A percentile compares a stretch with the other conserved stretches of the same genome.
Conservation (phyloP, 2,888 invertebrate species). For the Ochropacha duplaris region DNA sequence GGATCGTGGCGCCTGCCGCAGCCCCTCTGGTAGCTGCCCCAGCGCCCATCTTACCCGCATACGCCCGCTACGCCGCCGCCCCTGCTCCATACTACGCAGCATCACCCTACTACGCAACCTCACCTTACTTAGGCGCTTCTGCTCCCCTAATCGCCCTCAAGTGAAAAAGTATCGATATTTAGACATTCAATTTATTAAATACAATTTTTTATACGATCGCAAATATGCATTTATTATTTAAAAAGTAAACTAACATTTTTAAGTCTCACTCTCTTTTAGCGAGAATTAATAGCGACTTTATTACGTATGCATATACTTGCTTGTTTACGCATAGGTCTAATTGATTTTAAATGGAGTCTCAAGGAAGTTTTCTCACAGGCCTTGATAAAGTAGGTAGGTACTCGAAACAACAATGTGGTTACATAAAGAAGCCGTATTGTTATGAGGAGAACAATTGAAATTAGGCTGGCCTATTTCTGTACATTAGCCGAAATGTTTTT, state of each 20-base stretch:
- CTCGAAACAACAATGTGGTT: constrained; percentile 34
- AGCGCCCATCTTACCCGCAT: constrained; percentile 44
- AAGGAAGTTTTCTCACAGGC: constrained; percentile 47
- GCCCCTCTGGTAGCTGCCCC: constrained; percentile 27
- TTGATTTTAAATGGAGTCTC: constrained; percentile 41
- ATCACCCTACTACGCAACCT: constrained; percentile 26
- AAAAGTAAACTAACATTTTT: constrained; percentile 1
- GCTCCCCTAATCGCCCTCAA: constrained; percentile 62
- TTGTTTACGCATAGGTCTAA: constrained; percentile 19
- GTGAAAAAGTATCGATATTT: constrained; percentile 55
- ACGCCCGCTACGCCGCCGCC: constrained; percentile 39
- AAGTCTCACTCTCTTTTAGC: not conserved
- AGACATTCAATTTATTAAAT: constrained; percentile 34
- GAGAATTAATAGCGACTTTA: constrained; percentile 1
- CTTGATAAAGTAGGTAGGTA: constrained; percentile 45
- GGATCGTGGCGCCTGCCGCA: constrained; percentile 31
- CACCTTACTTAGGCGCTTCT: constrained; percentile 55
- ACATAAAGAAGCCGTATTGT: constrained; percentile 49
- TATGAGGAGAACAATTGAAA: constrained; percentile 36
- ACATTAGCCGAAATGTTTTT: constrained; percentile 10
- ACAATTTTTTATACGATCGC: constrained; percentile 11
- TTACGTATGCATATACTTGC: constrained; percentile 24
- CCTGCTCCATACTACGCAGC: constrained; percentile 27
- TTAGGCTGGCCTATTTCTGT: constrained; percentile 47
- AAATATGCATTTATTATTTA: constrained; percentile 9